Evolutionary conservation across 2,888 invertebrate species (phyloP), one percentile per base, ranked within the genome.

Genomic region (Pyrochroa serraticornis): DNA sequence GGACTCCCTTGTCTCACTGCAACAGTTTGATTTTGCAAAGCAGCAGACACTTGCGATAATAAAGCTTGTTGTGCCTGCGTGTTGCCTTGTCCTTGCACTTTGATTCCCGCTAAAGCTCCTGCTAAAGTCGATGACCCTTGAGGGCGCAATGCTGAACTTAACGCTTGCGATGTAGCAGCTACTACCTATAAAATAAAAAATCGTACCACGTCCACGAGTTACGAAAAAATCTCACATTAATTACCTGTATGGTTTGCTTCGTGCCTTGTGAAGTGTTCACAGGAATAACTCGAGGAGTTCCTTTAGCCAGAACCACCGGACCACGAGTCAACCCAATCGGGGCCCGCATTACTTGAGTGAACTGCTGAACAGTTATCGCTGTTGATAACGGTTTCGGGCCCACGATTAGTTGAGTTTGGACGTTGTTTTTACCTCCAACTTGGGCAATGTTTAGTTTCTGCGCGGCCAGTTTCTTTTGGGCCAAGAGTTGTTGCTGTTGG

Each of bases 311-410:
- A 8, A 88, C 85, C 0, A 84, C 82, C 60, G 85, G 83, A 6
- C 85, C 84, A 53, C 83, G 84, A 10, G 83, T 80, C 6, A 81
- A 78, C 3, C 81, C 76, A 62, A 84, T 78, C 1, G 83, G 83
- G 13, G 77, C 69, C 49, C 78, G 67, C 45, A 79, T 77, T 7
- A 89, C 87, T 72, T 90, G 90, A 61, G 90, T 89, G 38, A 91
- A 83, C 71, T 90, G 90, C 66, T 90, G 90, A 56, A 90, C 85
- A 0, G 88, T 89, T 75, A 90, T 85, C 0, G 87, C 84, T 0
- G 85, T 82, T 0, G 86, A 83, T 33, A 86, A 64, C 1, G 83
- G 82, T 66, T 87, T 86, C 9, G 85, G 85, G 5, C 86, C 84
- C 2, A 92, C 89, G 46, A 92, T 87, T 57, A 92, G 79, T 67